Evolutionary conservation across 2,888 invertebrate species (phyloP), one percentile per base, ranked within the genome.

Genomic region (Sinotaia quadrata): DNA sequence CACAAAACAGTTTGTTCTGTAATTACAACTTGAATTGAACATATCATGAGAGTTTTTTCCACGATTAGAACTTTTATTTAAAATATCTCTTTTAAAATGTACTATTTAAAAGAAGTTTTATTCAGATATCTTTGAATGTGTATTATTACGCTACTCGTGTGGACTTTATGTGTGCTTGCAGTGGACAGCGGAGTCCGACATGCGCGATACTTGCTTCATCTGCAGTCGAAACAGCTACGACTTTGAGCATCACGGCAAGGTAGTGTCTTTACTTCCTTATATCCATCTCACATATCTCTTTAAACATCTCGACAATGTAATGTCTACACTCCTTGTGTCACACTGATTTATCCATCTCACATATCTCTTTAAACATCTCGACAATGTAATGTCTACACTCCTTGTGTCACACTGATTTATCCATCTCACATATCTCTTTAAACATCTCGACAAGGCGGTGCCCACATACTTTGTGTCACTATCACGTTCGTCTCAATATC

Each of bases 131-230:
- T n/a, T n/a, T n/a, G n/a, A n/a, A n/a, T n/a, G n/a, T n/a, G n/a
- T n/a, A n/a, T n/a, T n/a, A n/a, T n/a, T n/a, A n/a, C n/a, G n/a
- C n/a, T n/a, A n/a, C n/a, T n/a, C n/a, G n/a, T n/a, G n/a, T n/a
- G n/a, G n/a, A n/a, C n/a, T 1, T 12, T 69, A 52, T 21, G 4
- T 63, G 71, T 69, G 21, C 68, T 61, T 61, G 15, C 75, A 88
- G 88, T 88, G 87, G 87, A 86, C 87, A 52, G 86, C 87, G 4
- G 88, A 88, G 72, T 82, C 87, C 1, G 88, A 88, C 70, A 88
- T 88, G 88, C 73, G 86, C 60, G 87, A 87, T 72, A 85, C 85
- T 1, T 88, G 88, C 61, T 88, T 88, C 75, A 86, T 88, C 61
- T 88, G 88, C 77, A 85, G 86, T 61, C 78, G 87, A 60, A 85